Percentiles rank a stretch among this genome's conserved stretches.
Conservation (phyloP, 1,140 invertebrate genomes). For the Oppia nitens region DNA sequence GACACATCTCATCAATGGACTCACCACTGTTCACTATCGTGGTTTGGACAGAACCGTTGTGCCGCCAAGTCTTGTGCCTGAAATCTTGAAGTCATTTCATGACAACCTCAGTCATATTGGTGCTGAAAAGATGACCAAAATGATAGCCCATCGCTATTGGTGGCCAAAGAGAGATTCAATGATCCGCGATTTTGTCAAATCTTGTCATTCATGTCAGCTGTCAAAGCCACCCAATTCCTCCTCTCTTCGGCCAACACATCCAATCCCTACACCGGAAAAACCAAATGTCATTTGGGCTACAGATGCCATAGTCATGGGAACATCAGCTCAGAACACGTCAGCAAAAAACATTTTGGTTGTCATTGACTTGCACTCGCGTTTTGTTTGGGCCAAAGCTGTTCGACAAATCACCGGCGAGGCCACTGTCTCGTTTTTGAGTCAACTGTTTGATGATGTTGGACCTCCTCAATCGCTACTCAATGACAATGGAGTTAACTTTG, state of each 20-base stretch:
- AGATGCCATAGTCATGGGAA: background rate
- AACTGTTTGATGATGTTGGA: background rate
- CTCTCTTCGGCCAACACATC: background rate
- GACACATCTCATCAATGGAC: background rate
- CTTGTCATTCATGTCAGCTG: background rate
- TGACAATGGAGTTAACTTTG: background rate
- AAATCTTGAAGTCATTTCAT: background rate
- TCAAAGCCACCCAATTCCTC: background rate
- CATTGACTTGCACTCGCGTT: background rate
- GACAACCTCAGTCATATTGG: background rate
- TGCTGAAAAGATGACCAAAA: background rate
- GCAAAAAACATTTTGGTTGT: background rate
- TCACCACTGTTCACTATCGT: background rate
- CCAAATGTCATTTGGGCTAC: background rate
- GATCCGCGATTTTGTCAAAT: conserved; percentile 17
- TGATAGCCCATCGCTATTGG: background rate
- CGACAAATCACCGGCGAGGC: background rate
- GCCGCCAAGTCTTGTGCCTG: background rate
- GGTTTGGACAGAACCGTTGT: background rate
- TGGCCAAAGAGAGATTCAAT: background rate
- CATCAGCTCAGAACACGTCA: background rate
- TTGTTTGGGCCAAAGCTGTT: background rate
- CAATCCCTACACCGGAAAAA: too few species aligned
- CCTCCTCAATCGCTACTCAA: background rate
- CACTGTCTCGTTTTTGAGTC: background rate